Evolutionary conservation across 2,888 invertebrate genomes (phyloP).

Genomic region (Tortricodes alternella): DNA sequence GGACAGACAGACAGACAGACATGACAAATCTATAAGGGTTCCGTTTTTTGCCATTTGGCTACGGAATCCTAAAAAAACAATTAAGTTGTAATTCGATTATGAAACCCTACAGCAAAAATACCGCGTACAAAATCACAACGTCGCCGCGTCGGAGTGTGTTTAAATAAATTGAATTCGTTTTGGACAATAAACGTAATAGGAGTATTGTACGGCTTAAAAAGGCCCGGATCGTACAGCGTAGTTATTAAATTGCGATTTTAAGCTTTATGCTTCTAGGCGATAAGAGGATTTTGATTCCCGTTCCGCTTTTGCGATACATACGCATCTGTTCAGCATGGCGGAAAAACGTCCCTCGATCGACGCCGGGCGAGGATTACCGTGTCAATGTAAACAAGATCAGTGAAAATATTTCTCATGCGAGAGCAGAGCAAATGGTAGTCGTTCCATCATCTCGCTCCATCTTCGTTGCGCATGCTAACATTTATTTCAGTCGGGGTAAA

Average conservation of each 20-base stretch:
- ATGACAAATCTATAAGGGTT: too few species aligned
- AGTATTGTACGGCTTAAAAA: slow-evolving; percentile 1
- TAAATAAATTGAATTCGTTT: slow-evolving; percentile 15
- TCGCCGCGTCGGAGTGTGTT: not conserved
- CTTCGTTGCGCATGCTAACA: slow-evolving; percentile 65
- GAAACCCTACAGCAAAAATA: not conserved
- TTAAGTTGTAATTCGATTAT: too few species aligned
- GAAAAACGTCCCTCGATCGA: slow-evolving; percentile 51
- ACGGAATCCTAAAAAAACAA: not conserved
- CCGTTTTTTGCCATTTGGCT: too few species aligned
- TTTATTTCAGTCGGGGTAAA: slow-evolving; percentile 52
- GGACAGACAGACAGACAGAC: too few species aligned
- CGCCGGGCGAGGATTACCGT: slow-evolving; percentile 57
- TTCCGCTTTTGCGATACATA: slow-evolving; percentile 46
- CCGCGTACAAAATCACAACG: not conserved
- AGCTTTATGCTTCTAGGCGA: slow-evolving; percentile 63
- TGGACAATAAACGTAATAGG: slow-evolving; percentile 12
- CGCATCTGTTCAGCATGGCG: slow-evolving; percentile 56
- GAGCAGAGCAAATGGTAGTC: slow-evolving; percentile 63
- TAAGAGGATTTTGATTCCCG: slow-evolving; percentile 69
- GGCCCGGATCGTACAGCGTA: slow-evolving; percentile 31
- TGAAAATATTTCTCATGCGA: slow-evolving; percentile 68
- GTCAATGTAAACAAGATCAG: slow-evolving; percentile 74
- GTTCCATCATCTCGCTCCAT: slow-evolving; percentile 63
- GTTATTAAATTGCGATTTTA: slow-evolving; percentile 70